Evolutionary conservation across 30 jellyfish, hydroid and myxozoan genomes (phyloP), one percentile per base, ranked within the genome.

Genomic region (Cassiopea xamachana): DNA sequence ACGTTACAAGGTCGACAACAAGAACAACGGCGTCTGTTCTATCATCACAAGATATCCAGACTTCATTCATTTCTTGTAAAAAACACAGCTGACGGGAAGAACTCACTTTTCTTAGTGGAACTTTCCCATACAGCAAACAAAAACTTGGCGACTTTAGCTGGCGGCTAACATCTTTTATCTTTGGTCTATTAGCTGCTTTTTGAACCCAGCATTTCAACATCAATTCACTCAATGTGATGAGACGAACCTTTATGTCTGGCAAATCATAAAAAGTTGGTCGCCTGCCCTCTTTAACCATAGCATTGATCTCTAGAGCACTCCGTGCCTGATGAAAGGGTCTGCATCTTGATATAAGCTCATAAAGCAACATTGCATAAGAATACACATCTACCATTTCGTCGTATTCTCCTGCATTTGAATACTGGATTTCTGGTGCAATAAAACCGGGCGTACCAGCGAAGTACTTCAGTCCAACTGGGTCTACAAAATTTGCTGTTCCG

Each of bases 401-500:
- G 83, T 96, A 96, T 67, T 96, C 99, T 73, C 89, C 98, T 7
- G 89, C 79, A 55, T 69, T 79, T n/a, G 94, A 67, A 73, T 83
- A 92, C 60, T 89, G 79, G 81, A 96, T 92, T 83, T 96, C 99
- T 0, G 99, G 99, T 9, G 99, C 98, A 69, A 74, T 80, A 73
- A 80, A 96, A 1, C 98, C 99, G 7, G 93, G 88, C 9, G 99
- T 96, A 9, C 96, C 96, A 74, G 84, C 71, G 86, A 72, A 81
- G 46, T 39, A 76, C 83, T 77, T 87, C 50, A 87, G 75, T 17
- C 99, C 99, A 49, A 89, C 74, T 1, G 98, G 90, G 7, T 89
- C 89, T 79, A 96, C 80, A 87, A 96, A 96, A 85, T 96, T 90
- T 51, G 99, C 99, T 1, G 99, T 92, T 10, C 99, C 99, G 69